phyloP scores from a whole-genome alignment of 2,113 vertebrate species.

The Empidonax alnorum region DNA sequence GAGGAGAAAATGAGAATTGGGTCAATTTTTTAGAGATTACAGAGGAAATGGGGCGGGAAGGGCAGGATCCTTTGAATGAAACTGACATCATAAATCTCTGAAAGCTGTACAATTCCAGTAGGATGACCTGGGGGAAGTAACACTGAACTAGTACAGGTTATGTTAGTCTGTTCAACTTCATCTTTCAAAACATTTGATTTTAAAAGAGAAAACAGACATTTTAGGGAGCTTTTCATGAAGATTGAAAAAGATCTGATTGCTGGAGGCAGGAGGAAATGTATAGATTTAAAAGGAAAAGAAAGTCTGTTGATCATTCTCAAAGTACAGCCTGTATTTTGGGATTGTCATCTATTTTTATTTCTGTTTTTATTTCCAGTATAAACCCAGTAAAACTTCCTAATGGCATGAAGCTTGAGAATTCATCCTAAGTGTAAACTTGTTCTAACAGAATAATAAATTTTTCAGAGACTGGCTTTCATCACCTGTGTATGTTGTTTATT shows the following conservation, averaged over 20 bases:
- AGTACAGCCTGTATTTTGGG: slow-evolving; percentile 67
- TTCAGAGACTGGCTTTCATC: slow-evolving; percentile 78
- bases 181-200: background rate
- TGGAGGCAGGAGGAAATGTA: slow-evolving; percentile 14
- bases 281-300: background rate
- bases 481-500: slow-evolving; percentile 70
- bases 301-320: slow-evolving; percentile 39
- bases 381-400: slow-evolving; percentile 78
- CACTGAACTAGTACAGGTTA: background rate
- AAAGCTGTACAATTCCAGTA: background rate
- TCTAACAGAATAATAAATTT: slow-evolving; percentile 79
- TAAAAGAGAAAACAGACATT: background rate
- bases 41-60: background rate
- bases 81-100: background rate
- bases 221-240: background rate
- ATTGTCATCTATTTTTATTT: slow-evolving; percentile 80
- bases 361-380: slow-evolving; percentile 78
- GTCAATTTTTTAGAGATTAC: background rate
- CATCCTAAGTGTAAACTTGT: slow-evolving; percentile 74
- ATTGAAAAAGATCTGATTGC: background rate
- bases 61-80: background rate
- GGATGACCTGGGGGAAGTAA: background rate
- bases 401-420: slow-evolving; percentile 73
- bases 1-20: background rate
- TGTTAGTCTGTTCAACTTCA: background rate